Base-by-base conservation (phyloP, 2,113 vertebrate species). In the Osmerus eperlanus region DNA sequence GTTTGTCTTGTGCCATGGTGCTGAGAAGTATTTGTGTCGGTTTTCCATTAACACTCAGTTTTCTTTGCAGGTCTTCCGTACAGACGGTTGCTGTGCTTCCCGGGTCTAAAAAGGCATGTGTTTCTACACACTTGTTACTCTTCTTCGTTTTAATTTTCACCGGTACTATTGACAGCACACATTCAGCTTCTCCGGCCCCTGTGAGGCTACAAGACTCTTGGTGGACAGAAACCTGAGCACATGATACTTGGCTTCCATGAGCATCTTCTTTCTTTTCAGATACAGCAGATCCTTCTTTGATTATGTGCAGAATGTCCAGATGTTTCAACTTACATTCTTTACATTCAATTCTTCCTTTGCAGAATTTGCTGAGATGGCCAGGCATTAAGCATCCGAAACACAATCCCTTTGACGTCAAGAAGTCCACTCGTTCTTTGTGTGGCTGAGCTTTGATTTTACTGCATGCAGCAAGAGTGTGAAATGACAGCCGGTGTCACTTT, bases 31-130 rank as follows among this genome's bases (percentile, higher is more conserved):
- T 75, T 21, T 28, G 3, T 25, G 74, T 83, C 25, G 8, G 36
- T 21, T 63, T 79, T 0, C 74, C 71, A 47, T 54, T 79, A 2
- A 68, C 3, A 7, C 71, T 76, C 36, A 79, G 29, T 64, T 74
- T 60, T 23, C 2, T 75, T 63, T 8, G 8, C 3, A 78, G 28
- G 0, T 72, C 70, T 18, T 78, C 73, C 2, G 70, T 78, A 18
- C 81, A 79, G 16, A 82, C 79, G 0, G 67, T 79, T 36, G 72
- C 72, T 67, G 65, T 55, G 14, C 54, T 83, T 25, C 71, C 69
- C 0, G 63, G 67, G 3, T 76, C 75, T 8, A 78, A 3, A 23
- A 83, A 78, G 1, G 75, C 66, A 14, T 75, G 81, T 15, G 58
- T 78, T 65, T 76, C 51, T 4, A 82, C 29, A 54, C 3, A 52